A percentile compares a stretch with the other conserved stretches of the same genome.
Evolutionary conservation across 2,113 vertebrate genomes (phyloP).

Genomic region (Gambusia affinis): DNA sequence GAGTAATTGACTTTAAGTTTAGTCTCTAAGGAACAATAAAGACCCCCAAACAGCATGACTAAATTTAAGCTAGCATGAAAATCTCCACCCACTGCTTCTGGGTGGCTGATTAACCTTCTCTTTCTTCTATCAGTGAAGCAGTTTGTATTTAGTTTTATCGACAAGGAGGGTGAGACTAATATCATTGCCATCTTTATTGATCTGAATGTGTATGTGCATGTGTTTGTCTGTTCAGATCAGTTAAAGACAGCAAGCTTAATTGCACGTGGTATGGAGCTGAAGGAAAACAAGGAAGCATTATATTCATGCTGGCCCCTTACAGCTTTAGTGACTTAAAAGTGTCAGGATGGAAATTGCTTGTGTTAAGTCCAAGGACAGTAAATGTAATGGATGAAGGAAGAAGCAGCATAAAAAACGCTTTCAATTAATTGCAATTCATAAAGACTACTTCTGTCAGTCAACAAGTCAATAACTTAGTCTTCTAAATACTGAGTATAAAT

Average conservation of each 20-base stretch:
- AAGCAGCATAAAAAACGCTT: not conserved
- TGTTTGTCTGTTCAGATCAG: constrained; percentile 66
- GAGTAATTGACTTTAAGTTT: constrained; percentile 71
- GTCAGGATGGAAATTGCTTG: not conserved
- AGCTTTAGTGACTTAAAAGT: constrained; percentile 1
- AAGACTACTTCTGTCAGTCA: not conserved
- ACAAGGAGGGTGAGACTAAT: constrained; percentile 53
- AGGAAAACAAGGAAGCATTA: constrained; percentile 26
- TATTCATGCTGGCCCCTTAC: constrained; percentile 25
- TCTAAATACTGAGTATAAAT: not conserved
- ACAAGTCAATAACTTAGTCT: not conserved
- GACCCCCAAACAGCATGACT: constrained; percentile 65
- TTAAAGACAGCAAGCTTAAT: constrained; percentile 38
- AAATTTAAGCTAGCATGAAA: constrained; percentile 78
- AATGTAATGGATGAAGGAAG: not conserved
- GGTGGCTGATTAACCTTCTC: constrained; percentile 62
- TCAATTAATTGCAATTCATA: not conserved
- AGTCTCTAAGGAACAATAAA: constrained; percentile 75
- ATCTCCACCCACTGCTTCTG: constrained; percentile 57
- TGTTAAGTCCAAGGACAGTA: not conserved
- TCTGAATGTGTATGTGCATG: constrained; percentile 26
- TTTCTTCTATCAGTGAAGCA: constrained; percentile 36
- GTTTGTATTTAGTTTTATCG: constrained; percentile 62
- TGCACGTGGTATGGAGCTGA: constrained; percentile 31
- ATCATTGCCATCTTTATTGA: constrained; percentile 16